Percentiles rank a stretch among this genome's conserved stretches.
Evolutionary conservation across 2,113 vertebrate genomes (phyloP).

Genomic region (Brevimyrus niger): DNA sequence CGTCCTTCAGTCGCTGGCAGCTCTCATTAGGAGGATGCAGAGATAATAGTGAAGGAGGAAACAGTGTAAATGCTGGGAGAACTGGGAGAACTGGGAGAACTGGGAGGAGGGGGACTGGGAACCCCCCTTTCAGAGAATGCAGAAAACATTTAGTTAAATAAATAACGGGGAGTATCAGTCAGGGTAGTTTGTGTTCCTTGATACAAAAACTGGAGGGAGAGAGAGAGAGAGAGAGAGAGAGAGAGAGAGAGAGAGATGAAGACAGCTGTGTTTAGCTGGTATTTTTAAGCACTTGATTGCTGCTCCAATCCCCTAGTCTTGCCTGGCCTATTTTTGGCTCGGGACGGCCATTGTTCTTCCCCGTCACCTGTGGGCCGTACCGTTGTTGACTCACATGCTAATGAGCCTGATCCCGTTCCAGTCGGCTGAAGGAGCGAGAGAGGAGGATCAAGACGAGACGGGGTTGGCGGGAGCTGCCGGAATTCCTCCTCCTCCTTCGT

Average conservation of each 20-base stretch:
- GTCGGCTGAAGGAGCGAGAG: conserved; percentile 50
- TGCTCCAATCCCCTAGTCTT: conserved; percentile 92
- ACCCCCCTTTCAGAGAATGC: neutral
- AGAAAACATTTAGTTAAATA: conserved; percentile 22
- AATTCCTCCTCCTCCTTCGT: conserved; percentile 10
- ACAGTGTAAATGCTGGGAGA: neutral
- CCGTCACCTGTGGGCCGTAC: conserved; percentile 89
- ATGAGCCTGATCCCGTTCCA: conserved; percentile 74
- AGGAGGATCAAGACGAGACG: conserved; percentile 27
- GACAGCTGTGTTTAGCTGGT: conserved; percentile 99
- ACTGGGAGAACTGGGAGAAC: neutral
- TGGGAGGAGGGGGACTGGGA: conserved; percentile 3
- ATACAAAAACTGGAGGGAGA: conserved; percentile 40
- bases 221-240: conserved; percentile 68
- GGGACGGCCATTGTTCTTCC: conserved; percentile 99
- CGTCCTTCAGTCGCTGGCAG: no score
- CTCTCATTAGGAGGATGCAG: neutral
- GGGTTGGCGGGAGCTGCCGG: conserved; percentile 33
- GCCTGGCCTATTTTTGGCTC: conserved; percentile 99
- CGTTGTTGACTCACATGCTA: conserved; percentile 99
- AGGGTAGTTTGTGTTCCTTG: neutral
- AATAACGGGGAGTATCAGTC: conserved; percentile 17
- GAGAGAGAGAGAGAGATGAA: conserved; percentile 72
- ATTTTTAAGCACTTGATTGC: conserved; percentile 99
- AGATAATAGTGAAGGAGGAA: neutral